These are phyloP conservation scores for Capricornis sumatraensis DNA, from an alignment of 2,113 vertebrate genomes.

Conservation along the genomic window DNA sequence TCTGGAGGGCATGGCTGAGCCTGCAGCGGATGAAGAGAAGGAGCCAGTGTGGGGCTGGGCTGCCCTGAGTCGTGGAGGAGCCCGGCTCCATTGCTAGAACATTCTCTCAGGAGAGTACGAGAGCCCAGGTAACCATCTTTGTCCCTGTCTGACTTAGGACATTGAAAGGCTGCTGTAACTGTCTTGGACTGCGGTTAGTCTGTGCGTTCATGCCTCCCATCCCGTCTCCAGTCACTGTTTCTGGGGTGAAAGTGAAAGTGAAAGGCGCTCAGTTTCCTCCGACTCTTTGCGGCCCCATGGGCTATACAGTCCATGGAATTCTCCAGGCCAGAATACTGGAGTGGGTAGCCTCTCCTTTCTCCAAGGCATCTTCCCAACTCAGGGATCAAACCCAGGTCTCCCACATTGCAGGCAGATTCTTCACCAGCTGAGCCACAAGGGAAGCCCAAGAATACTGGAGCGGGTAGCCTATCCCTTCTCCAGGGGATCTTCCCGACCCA, in stretches of 20 bases:
- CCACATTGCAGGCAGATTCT: neutral
- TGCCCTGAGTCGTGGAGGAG: neutral
- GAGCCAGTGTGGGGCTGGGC: neutral
- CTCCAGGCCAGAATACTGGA: neutral
- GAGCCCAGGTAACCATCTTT: neutral
- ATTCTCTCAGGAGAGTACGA: neutral
- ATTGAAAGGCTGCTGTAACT: too few species aligned
- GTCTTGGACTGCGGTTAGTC: neutral
- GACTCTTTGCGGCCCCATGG: neutral
- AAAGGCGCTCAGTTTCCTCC: fast-evolving
- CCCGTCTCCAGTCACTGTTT: neutral
- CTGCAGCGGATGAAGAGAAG: neutral
- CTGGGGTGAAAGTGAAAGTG: neutral
- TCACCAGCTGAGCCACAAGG: neutral
- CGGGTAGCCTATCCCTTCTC: neutral
- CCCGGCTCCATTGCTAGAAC: neutral
- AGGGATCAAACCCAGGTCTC: neutral
- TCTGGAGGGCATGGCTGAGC: neutral
- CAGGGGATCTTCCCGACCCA: neutral
- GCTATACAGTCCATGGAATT: neutral
- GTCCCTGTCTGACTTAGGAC: neutral
- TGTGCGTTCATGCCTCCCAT: fast-evolving
- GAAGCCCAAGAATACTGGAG: neutral
- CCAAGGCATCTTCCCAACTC: neutral
- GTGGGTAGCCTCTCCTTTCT: neutral